Evolutionary conservation across 2,113 vertebrate genomes (phyloP).

Genomic region (Antechinus stuartii): DNA sequence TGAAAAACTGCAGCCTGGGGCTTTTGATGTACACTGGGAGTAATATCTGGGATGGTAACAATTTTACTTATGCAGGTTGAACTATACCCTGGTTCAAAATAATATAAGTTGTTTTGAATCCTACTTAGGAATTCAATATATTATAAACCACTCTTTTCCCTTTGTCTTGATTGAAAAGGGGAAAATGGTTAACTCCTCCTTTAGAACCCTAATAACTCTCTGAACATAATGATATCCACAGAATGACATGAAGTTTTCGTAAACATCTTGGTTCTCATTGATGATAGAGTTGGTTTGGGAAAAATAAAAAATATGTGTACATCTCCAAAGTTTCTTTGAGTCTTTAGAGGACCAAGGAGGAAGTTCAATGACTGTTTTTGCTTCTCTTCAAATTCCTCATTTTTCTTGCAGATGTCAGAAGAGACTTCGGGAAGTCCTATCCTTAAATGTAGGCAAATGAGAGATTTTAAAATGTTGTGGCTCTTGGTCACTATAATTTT

Average conservation of each 20-base stretch:
- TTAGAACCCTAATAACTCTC: conserved; percentile 35
- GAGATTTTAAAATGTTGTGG: neutral
- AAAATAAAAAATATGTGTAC: conserved; percentile 54
- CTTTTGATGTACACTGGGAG: conserved; percentile 46
- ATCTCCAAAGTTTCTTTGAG: conserved; percentile 13
- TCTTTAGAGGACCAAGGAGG: neutral
- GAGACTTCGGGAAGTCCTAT: conserved; percentile 50
- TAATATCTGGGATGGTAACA: neutral
- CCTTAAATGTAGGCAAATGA: conserved; percentile 43
- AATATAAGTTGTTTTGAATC: neutral
- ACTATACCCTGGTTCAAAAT: too few relatives aligned
- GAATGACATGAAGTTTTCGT: conserved; percentile 41
- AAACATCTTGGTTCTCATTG: conserved; percentile 26
- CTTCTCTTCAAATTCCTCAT: conserved; percentile 50
- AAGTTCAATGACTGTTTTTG: neutral
- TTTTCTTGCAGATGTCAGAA: conserved; percentile 14
- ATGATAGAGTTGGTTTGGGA: conserved; percentile 51
- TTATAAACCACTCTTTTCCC: neutral
- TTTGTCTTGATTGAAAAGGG: conserved; percentile 35
- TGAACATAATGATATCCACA: neutral
- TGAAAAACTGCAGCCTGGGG: conserved; percentile 53
- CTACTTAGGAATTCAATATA: neutral
- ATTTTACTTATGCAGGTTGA: neutral
- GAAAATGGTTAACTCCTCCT: neutral
- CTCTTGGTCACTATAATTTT: neutral